Percentiles rank a stretch among this genome's conserved stretches.
These are phyloP conservation scores for Prochilodus magdalenae DNA, from an alignment of 2,113 vertebrate genomes.

Conservation along the genomic window DNA sequence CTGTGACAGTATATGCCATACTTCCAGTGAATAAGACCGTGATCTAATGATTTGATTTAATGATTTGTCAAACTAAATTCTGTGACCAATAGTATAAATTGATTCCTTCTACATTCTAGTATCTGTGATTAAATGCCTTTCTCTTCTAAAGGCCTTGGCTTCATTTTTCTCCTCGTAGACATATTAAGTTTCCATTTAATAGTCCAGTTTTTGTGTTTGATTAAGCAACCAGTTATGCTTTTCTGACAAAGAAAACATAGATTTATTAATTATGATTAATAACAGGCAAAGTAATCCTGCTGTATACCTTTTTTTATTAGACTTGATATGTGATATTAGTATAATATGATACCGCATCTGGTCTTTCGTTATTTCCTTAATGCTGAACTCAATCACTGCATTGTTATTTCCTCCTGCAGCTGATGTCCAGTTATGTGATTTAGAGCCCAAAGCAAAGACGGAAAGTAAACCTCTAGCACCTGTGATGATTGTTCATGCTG, in stretches of 20 bases:
- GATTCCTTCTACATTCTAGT: neutral
- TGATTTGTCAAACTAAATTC: neutral
- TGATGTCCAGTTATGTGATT: neutral
- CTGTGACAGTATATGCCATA: neutral
- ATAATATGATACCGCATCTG: neutral
- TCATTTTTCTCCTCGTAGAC: constrained; percentile 23
- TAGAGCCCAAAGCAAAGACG: neutral
- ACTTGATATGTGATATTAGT: neutral
- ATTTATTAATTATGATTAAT: constrained; percentile 54
- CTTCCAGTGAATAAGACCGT: neutral
- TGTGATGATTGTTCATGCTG: neutral
- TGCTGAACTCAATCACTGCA: constrained; percentile 20
- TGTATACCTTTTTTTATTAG: constrained; percentile 49
- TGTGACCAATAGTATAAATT: neutral
- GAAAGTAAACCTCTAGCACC: neutral
- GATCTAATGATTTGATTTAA: neutral
- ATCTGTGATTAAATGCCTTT: neutral
- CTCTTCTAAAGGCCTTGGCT: neutral
- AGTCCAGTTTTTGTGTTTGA: constrained; percentile 55
- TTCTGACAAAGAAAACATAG: constrained; percentile 49
- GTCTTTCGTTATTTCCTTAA: constrained; percentile 44
- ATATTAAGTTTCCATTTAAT: constrained; percentile 50
- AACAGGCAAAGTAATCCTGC: constrained; percentile 49
- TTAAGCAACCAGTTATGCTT: constrained; percentile 53
- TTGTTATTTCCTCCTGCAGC: neutral